Conservation (phyloP, 2,797 vertebrate species). For the Cryptoblepharus egeriae region DNA sequence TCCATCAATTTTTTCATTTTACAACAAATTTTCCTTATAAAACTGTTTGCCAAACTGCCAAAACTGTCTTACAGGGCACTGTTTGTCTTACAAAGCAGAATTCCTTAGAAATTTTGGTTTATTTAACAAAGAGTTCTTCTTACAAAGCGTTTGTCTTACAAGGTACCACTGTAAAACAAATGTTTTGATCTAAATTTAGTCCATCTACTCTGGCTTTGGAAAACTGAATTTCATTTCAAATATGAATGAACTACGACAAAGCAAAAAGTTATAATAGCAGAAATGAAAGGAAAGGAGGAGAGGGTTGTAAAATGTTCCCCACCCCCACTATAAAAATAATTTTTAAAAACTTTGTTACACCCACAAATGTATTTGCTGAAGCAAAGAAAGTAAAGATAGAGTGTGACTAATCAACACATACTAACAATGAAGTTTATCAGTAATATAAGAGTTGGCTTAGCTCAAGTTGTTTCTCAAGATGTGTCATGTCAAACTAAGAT, state of each 20-base stretch:
- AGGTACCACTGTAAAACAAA: too few relatives aligned
- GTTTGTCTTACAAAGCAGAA: too few relatives aligned
- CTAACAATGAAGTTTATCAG: neutral
- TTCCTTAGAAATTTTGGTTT: too few relatives aligned
- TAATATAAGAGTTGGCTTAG: neutral
- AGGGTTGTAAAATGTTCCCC: neutral
- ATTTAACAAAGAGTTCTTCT: too few relatives aligned
- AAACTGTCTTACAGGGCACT: too few relatives aligned
- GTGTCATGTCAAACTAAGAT: neutral
- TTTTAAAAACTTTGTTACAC: neutral
- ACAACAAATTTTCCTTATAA: too few relatives aligned
- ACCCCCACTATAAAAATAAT: neutral
- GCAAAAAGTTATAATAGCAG: neutral
- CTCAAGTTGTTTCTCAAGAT: neutral
- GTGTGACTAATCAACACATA: neutral
- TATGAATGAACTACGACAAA: neutral
- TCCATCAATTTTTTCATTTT: too few relatives aligned
- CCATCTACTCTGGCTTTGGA: too few relatives aligned
- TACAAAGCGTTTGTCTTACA: too few relatives aligned
- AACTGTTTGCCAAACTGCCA: too few relatives aligned
- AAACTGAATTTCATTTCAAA: too few relatives aligned
- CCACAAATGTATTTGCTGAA: neutral
- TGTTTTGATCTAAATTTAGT: too few relatives aligned
- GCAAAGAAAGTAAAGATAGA: neutral
- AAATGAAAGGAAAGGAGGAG: neutral